These are phyloP conservation scores for Pogonocherus hispidulus DNA, from an alignment of 2,888 invertebrate genomes.

Conservation along the genomic window DNA sequence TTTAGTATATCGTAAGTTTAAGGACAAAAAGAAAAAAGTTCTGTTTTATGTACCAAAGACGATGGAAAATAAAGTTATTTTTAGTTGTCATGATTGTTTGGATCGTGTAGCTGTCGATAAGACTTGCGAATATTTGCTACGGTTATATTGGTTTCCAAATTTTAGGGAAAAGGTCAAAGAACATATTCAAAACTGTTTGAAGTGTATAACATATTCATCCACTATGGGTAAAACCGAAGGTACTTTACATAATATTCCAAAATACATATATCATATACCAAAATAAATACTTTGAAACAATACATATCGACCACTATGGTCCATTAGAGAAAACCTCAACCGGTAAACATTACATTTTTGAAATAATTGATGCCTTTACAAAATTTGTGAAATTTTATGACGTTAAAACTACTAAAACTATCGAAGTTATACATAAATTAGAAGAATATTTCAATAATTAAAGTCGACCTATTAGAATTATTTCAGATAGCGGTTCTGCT, in stretches of 20 bases:
- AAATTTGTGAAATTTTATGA: slow-evolving; percentile 19
- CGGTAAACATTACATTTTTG: too few species aligned
- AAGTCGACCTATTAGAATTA: slow-evolving; percentile 1
- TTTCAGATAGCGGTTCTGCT: neutral
- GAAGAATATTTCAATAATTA: slow-evolving; percentile 5
- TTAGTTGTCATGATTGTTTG: slow-evolving; percentile 23
- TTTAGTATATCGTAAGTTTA: slow-evolving; percentile 7
- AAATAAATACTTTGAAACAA: too few species aligned
- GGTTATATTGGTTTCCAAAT: slow-evolving; percentile 26
- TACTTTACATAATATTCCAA: slow-evolving; percentile 27
- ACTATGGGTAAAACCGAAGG: slow-evolving; percentile 26
- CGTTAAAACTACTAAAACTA: slow-evolving; percentile 12
- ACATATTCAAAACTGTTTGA: slow-evolving; percentile 37
- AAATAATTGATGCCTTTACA: slow-evolving; percentile 21
- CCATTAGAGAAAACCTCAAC: too few species aligned
- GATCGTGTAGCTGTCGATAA: slow-evolving; percentile 23
- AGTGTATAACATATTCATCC: slow-evolving; percentile 36
- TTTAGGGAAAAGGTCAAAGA: slow-evolving; percentile 18
- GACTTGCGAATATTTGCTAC: slow-evolving; percentile 20
- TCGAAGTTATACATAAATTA: neutral
- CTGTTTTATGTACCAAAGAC: slow-evolving; percentile 14
- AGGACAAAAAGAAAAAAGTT: slow-evolving; percentile 17
- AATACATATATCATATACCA: too few species aligned
- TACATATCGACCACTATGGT: too few species aligned
- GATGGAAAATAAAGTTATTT: slow-evolving; percentile 27